Conservation (phyloP, 2,888 invertebrate genomes). For the Galerucella calmariensis region DNA sequence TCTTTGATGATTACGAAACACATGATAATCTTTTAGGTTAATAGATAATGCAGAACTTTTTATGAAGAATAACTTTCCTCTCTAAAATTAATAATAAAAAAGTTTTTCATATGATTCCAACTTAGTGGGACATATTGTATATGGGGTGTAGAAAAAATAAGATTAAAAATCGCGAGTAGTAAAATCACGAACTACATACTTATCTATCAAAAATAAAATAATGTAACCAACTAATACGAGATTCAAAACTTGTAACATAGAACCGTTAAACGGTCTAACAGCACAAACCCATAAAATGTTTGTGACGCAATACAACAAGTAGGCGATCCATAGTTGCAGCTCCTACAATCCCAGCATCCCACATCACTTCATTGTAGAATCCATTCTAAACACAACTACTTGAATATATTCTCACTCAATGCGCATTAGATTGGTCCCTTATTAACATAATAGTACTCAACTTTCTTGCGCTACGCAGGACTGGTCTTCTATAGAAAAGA, state of each 20-base stretch:
- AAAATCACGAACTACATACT: no score
- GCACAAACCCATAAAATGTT: constrained; percentile 25
- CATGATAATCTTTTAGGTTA: no score
- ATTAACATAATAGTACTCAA: neutral
- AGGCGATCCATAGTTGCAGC: constrained; percentile 39
- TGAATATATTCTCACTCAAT: neutral
- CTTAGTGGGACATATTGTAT: no score
- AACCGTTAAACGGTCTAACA: constrained; percentile 8
- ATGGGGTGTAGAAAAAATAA: no score
- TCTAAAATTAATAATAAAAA: no score
- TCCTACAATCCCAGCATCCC: constrained; percentile 41
- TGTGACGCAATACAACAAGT: constrained; percentile 42
- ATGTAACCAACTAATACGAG: no score
- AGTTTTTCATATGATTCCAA: no score
- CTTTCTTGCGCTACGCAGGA: neutral
- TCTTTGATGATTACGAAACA: no score
- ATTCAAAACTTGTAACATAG: neutral
- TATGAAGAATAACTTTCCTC: no score
- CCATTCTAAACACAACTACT: neutral
- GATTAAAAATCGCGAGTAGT: no score
- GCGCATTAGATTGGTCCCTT: neutral
- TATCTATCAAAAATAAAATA: no score
- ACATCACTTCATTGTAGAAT: constrained; percentile 13
- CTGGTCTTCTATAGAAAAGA: neutral
- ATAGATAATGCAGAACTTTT: no score